phyloP scores from a whole-genome alignment of 1,140 invertebrate species.

The Pemphigus obesinymphae region DNA sequence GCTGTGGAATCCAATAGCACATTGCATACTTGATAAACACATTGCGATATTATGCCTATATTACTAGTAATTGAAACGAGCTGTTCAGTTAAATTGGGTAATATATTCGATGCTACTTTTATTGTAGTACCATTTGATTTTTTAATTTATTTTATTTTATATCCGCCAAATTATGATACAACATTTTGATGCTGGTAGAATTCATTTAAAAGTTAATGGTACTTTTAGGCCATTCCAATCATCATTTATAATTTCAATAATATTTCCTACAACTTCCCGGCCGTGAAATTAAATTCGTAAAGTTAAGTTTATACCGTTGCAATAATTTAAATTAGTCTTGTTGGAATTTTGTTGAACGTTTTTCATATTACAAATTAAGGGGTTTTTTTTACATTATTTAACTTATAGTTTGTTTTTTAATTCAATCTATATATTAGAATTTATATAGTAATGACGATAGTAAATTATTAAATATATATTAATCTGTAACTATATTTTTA shows the following conservation, averaged over 20 bases:
- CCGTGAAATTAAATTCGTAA: slow-evolving; percentile 32
- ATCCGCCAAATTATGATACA: slow-evolving; percentile 61
- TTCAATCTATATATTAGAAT: too few species aligned
- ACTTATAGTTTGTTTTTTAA: too few species aligned
- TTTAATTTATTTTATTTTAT: slow-evolving; percentile 55
- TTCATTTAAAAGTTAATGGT: slow-evolving; percentile 56
- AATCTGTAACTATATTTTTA: too few species aligned
- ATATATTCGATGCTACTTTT: slow-evolving; percentile 66
- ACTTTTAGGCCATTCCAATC: slow-evolving; percentile 37
- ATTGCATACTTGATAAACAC: slow-evolving; percentile 62
- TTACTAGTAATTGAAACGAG: slow-evolving; percentile 64
- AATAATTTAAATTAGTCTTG: slow-evolving; percentile 18
- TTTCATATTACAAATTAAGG: background rate
- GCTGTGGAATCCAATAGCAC: slow-evolving; percentile 65
- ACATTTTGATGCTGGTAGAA: slow-evolving; percentile 66
- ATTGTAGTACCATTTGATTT: slow-evolving; percentile 54
- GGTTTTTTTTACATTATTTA: too few species aligned
- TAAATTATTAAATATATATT: too few species aligned
- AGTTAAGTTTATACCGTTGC: slow-evolving; percentile 15
- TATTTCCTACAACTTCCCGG: slow-evolving; percentile 42
- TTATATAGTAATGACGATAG: too few species aligned
- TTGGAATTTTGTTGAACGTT: slow-evolving; percentile 16
- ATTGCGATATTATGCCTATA: slow-evolving; percentile 60
- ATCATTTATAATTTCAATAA: slow-evolving; percentile 42
- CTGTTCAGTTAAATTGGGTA: slow-evolving; percentile 65